Evolutionary conservation across 2,888 invertebrate genomes (phyloP).

Genomic region (Drosophila hawaiiensis): DNA sequence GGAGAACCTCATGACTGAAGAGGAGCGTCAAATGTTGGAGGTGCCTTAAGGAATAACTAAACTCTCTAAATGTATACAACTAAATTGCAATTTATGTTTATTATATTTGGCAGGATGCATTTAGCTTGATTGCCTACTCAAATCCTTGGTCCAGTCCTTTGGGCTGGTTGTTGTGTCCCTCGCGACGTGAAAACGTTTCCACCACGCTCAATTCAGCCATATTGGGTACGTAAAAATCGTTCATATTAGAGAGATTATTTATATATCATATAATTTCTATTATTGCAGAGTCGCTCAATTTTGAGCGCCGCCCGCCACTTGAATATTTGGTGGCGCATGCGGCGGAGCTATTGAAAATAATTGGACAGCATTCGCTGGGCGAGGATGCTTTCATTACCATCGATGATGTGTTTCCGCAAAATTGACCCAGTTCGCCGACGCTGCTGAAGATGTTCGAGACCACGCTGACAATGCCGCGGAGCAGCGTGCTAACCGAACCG

Average conservation of each 20-base stretch:
- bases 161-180: constrained; percentile 97
- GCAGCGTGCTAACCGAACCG: constrained; percentile 70
- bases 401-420: constrained; percentile 89
- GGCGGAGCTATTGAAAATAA: constrained; percentile 93
- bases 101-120: constrained; percentile 91
- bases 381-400: constrained; percentile 98
- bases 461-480: constrained; percentile 75
- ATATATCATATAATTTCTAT: background rate
- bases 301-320: constrained; percentile 95
- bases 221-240: constrained; percentile 89
- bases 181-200: constrained; percentile 97
- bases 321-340: constrained; percentile 97
- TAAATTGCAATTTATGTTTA: no score
- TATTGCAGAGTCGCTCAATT: constrained; percentile 93
- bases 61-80: background rate
- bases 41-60: constrained; percentile 84
- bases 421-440: constrained; percentile 84
- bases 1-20: constrained; percentile 91
- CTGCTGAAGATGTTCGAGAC: constrained; percentile 82
- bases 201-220: constrained; percentile 99
- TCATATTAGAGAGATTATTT: background rate
- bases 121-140: constrained; percentile 98
- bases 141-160: constrained; percentile 99
- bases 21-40: constrained; percentile 96
- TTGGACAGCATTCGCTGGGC: constrained; percentile 95